Percentiles rank a stretch among this genome's conserved stretches.
Conservation (phyloP, 2,113 vertebrate genomes). For the Haplochromis vanheusdeni region DNA sequence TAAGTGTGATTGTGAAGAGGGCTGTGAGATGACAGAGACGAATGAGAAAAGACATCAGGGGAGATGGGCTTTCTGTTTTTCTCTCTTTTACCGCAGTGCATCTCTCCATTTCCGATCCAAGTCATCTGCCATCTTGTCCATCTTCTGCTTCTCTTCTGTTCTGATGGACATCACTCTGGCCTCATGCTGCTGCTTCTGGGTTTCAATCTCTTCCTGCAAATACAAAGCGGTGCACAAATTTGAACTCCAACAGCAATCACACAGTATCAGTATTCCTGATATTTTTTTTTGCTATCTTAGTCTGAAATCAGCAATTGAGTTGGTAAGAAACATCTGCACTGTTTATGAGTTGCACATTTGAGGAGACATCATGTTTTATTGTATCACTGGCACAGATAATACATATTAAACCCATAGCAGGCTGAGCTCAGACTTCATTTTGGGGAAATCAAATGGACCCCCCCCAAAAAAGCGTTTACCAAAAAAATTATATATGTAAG, state of each 20-base stretch:
- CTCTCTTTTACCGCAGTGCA: conserved; percentile 77
- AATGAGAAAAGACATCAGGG: not conserved
- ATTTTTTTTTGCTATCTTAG: not conserved
- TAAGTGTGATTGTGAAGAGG: not conserved
- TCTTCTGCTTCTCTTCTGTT: conserved; percentile 87
- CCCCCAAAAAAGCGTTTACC: rapidly evolving
- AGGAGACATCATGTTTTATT: not conserved
- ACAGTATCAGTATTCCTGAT: not conserved
- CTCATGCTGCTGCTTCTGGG: conserved; percentile 86
- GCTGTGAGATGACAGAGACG: not conserved
- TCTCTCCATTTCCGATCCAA: conserved; percentile 94
- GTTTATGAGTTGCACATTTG: not conserved
- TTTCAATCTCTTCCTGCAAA: conserved; percentile 83
- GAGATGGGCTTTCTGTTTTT: not conserved
- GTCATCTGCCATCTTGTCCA: conserved; percentile 86
- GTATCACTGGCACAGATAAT: not conserved
- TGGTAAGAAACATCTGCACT: rapidly evolving
- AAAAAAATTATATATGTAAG: not conserved
- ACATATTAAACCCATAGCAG: not conserved
- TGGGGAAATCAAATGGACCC: not conserved
- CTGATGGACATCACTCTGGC: conserved; percentile 78
- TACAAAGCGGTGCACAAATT: not conserved
- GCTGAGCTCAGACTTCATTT: not conserved
- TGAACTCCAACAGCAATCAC: not conserved
- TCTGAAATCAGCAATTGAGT: not conserved